Conservation (phyloP, 2,113 vertebrate genomes). For the Lepus timidus region DNA sequence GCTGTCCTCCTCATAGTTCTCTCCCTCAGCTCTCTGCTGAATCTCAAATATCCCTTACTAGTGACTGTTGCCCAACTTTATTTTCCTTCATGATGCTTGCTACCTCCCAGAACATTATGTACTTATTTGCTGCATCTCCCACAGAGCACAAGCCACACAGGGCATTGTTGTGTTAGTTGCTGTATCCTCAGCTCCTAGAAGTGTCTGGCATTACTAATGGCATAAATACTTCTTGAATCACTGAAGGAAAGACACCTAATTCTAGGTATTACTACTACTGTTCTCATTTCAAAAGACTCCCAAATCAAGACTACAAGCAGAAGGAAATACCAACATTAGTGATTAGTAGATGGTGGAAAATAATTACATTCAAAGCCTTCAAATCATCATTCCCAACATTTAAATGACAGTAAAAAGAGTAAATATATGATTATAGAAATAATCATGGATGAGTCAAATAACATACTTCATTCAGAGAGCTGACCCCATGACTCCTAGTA, state of each 20-base stretch:
- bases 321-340: constrained; percentile 36
- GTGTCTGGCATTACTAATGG: not conserved
- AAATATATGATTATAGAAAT: not conserved
- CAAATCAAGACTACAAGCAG: not conserved
- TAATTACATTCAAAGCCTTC: constrained; percentile 3
- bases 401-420: constrained; percentile 28
- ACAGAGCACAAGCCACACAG: not conserved
- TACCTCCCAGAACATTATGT: not conserved
- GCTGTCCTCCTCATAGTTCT: not conserved
- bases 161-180: not conserved
- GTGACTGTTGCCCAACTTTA: not conserved
- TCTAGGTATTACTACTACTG: not conserved
- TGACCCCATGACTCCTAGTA: not conserved
- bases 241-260: not conserved
- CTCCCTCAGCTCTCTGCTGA: not conserved
- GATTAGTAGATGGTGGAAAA: constrained; percentile 51
- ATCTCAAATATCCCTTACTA: not conserved
- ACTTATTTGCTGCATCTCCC: not conserved
- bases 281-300: constrained; percentile 25
- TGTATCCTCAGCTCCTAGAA: not conserved
- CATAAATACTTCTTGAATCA: constrained; percentile 27
- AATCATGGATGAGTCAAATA: not conserved
- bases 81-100: constrained; percentile 2
- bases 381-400: constrained; percentile 39
- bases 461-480: constrained; percentile 33